Conservation (phyloP, 1,140 invertebrate genomes). For the Drusus annulatus region DNA sequence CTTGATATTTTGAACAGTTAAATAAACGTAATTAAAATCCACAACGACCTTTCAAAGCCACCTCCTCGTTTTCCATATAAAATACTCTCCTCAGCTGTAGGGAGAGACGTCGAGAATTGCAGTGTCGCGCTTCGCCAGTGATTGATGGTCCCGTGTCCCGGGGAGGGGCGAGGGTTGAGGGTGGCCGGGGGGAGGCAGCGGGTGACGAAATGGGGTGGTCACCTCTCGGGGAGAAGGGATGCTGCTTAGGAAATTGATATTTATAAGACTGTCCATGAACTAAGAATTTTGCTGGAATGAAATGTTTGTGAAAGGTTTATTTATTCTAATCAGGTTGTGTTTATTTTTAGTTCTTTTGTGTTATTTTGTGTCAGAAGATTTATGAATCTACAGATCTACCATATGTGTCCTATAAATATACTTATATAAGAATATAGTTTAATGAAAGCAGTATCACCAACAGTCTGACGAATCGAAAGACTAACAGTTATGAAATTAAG, state of each 20-base stretch:
- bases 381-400: too few relatives aligned
- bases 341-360: too few relatives aligned
- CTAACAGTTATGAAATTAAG: too few relatives aligned
- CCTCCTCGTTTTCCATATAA: conserved; percentile 44
- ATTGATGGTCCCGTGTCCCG: conserved; percentile 45
- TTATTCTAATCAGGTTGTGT: too few relatives aligned
- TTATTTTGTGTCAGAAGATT: too few relatives aligned
- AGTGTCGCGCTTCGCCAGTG: conserved; percentile 54
- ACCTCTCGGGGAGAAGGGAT: conserved; percentile 7
- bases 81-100: conserved; percentile 54
- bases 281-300: too few relatives aligned
- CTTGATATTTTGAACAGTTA: too few relatives aligned
- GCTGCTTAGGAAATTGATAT: conserved; percentile 38
- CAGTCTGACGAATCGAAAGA: too few relatives aligned
- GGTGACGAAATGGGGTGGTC: conserved; percentile 13
- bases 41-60: conserved; percentile 45
- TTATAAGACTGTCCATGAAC: conserved; percentile 11
- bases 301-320: too few relatives aligned
- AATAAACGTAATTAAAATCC: background rate
- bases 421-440: too few relatives aligned
- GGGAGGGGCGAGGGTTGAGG: conserved; percentile 6
- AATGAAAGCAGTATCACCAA: too few relatives aligned
- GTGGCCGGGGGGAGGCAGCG: background rate
- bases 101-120: conserved; percentile 59
- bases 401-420: too few relatives aligned